Evolutionary conservation across 2,888 invertebrate species (phyloP).

Genomic region (Oscheius onirici): DNA sequence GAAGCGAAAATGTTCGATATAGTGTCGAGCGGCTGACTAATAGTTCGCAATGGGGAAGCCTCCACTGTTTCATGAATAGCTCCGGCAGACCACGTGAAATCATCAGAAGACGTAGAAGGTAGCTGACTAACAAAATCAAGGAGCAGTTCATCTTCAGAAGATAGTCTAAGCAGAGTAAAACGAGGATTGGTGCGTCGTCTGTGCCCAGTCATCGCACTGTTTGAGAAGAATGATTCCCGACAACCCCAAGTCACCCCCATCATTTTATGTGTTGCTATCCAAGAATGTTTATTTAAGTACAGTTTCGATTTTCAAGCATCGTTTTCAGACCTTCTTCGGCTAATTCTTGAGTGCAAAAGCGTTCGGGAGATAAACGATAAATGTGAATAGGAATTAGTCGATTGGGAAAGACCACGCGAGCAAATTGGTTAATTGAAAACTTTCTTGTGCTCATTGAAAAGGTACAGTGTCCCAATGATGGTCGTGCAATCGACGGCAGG

Average conservation of each 20-base stretch:
- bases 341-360: neutral
- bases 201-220: conserved; percentile 12
- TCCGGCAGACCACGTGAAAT: conserved; percentile 13
- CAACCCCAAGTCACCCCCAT: conserved; percentile 8
- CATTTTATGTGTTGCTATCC: neutral
- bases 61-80: conserved; percentile 11
- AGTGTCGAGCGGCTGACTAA: neutral
- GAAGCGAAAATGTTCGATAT: neutral
- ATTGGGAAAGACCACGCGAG: neutral
- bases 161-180: conserved; percentile 35
- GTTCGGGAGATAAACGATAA: neutral
- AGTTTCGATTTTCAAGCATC: no score
- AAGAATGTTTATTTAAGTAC: neutral
- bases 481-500: conserved; percentile 16
- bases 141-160: conserved; percentile 37
- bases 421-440: neutral
- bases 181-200: conserved; percentile 36
- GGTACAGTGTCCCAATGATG: conserved; percentile 9
- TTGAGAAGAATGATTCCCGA: conserved; percentile 7
- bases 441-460: neutral
- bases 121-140: conserved; percentile 37
- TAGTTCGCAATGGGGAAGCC: neutral
- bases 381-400: neutral
- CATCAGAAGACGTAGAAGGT: conserved; percentile 36
- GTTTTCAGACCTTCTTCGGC: neutral